Evolutionary conservation across 2,797 vertebrate genomes (phyloP), one percentile per base, ranked within the genome.

Genomic region (Muscicapa striata): DNA sequence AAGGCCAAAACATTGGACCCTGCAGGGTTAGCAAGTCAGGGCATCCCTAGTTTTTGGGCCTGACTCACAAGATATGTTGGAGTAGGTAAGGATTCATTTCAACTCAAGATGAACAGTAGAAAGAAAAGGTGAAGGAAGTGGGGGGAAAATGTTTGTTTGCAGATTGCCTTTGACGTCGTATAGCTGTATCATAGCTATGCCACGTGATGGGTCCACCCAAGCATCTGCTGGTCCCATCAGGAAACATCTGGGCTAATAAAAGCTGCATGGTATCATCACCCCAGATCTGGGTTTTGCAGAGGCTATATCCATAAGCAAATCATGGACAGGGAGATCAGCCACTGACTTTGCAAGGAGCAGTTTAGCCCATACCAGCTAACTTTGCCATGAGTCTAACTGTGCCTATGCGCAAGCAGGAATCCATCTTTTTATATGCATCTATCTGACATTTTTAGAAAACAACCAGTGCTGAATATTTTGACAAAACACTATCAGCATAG

Each of bases 161-260:
- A 48, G 57, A 22, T 64, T 54, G 20, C 18, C 24, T 59, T 84
- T 74, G 24, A 79, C 67, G 67, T 54, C 15, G 13, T 32, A 8
- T 40, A 48, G 57, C 45, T 27, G 9, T 69, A 46, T 19, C 10
- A 11, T 14, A 89, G 72, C 57, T 26, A 13, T 57, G 54, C 38
- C 64, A 48, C 41, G 21, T 51, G 57, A 38, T 57, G 59, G 32
- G 7, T 27, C 45, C 34, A 90, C 38, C 57, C 70, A 59, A 68
- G 76, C 41, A n/a, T 76, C 17, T n/a, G 54, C 80, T 85, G 15
- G 54, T 93, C 61, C 45, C 36, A 64, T 64, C 77, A 95, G 95
- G 93, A 93, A 95, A 77, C 90, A 87, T 63, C 83, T 84, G 80
- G 57, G 49, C 38, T 66, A 55, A 77, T 85, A 83, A 80, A 84